These are phyloP conservation scores for Rhabdornis inornatus DNA, from an alignment of 2,113 vertebrate genomes.

Conservation along the genomic window DNA sequence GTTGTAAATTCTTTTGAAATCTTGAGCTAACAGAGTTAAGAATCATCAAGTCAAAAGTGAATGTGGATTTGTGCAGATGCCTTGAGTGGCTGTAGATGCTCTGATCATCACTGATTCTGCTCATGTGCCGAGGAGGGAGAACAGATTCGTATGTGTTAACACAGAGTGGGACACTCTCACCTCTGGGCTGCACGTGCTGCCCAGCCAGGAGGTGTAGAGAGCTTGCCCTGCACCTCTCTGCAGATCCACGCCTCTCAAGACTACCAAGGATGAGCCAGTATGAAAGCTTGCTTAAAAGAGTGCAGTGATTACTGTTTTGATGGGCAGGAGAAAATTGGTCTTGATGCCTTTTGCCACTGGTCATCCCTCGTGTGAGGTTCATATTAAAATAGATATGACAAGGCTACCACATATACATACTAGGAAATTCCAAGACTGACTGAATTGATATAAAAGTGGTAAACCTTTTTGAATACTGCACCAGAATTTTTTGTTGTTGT, in stretches of 20 bases:
- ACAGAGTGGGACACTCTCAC: neutral
- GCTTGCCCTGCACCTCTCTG: neutral
- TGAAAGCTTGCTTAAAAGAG: neutral
- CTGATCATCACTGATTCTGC: neutral
- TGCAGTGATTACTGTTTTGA: neutral
- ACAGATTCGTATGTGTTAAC: neutral
- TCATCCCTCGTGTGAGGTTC: neutral
- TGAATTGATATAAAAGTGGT: neutral
- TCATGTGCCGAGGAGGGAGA: accelerated
- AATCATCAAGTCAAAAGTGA: neutral
- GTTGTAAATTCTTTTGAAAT: neutral
- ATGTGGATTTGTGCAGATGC: neutral
- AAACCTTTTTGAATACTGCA: neutral
- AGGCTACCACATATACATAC: neutral
- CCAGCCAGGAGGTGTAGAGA: neutral
- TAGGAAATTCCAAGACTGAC: neutral
- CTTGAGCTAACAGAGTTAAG: neutral
- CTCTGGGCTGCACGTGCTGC: neutral
- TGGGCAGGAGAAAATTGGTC: neutral
- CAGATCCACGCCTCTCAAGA: neutral
- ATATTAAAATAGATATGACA: neutral
- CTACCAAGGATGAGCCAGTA: neutral
- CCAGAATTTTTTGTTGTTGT: neutral
- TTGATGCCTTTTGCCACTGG: neutral
- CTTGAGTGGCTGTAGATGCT: neutral